Evolutionary conservation across 1,140 invertebrate genomes (phyloP).

Genomic region (Aculops lycopersici): DNA sequence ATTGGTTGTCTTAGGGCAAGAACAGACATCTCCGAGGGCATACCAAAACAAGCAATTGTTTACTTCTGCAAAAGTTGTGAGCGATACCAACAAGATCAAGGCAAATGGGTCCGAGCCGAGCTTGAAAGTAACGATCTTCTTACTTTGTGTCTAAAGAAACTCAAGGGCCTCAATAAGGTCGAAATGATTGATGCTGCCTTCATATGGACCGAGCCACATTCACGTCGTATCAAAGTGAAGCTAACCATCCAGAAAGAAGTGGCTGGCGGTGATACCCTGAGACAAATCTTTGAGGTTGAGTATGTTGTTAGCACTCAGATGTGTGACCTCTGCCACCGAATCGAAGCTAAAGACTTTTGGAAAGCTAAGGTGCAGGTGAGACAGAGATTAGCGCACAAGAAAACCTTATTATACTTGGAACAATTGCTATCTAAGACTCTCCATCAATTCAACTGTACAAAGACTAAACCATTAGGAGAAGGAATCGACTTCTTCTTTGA

Average conservation of each 20-base stretch:
- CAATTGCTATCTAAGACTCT: slow-evolving; percentile 84
- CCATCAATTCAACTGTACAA: slow-evolving; percentile 58
- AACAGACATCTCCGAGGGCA: slow-evolving; percentile 78
- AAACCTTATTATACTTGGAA: slow-evolving; percentile 92
- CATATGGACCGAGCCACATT: slow-evolving; percentile 97
- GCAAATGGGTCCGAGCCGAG: slow-evolving; percentile 52
- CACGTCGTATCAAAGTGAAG: slow-evolving; percentile 82
- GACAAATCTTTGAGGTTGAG: slow-evolving; percentile 52
- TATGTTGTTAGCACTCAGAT: slow-evolving; percentile 65
- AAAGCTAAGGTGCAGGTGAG: slow-evolving; percentile 38
- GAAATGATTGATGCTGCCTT: slow-evolving; percentile 69
- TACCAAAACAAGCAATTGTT: slow-evolving; percentile 54
- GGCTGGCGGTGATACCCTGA: slow-evolving; percentile 20
- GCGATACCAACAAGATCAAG: slow-evolving; percentile 67
- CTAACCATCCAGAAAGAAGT: slow-evolving; percentile 82
- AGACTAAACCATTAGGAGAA: slow-evolving; percentile 48
- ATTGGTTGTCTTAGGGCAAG: slow-evolving; percentile 55
- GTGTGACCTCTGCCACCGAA: slow-evolving; percentile 84
- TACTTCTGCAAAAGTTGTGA: slow-evolving; percentile 71
- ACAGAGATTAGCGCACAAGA: slow-evolving; percentile 41
- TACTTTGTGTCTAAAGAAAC: slow-evolving; percentile 58
- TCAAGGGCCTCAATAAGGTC: slow-evolving; percentile 65
- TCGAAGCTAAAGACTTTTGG: slow-evolving; percentile 94
- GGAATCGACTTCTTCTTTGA: slow-evolving; percentile 86
- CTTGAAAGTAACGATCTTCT: slow-evolving; percentile 76